Evolutionary conservation across 2,113 vertebrate genomes (phyloP).

Genomic region (Mungos mungo): DNA sequence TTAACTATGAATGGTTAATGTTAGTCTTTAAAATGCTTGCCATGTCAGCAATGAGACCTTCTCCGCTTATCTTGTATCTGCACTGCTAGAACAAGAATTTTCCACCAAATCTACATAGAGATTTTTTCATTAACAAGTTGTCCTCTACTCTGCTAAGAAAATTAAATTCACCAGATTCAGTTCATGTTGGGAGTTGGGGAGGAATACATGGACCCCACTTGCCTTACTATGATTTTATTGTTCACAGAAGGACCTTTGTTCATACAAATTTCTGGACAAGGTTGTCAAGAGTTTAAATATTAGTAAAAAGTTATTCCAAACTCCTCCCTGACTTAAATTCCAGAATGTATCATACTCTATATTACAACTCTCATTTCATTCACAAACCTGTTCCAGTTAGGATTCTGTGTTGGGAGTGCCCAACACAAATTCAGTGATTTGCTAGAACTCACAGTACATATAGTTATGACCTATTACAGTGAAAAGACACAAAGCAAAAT

Average conservation of each 20-base stretch:
- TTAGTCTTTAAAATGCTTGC: background rate
- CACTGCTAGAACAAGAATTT: background rate
- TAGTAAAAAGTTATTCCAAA: background rate
- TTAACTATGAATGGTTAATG: background rate
- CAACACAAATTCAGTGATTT: background rate
- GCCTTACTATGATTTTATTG: background rate
- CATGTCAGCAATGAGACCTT: background rate
- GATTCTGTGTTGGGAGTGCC: background rate
- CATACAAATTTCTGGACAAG: background rate
- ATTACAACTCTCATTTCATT: slow-evolving; percentile 1
- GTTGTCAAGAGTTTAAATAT: background rate
- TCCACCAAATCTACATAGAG: background rate
- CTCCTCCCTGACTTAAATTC: background rate
- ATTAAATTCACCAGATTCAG: slow-evolving; percentile 18
- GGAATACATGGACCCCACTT: background rate
- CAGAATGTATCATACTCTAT: background rate
- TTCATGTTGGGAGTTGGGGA: background rate
- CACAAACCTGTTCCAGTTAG: background rate
- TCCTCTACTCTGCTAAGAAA: background rate
- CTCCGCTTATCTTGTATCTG: background rate
- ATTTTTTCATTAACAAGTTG: slow-evolving; percentile 6
- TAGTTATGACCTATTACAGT: background rate
- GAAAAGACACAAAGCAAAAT: background rate
- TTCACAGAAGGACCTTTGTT: background rate
- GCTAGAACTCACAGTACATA: background rate